Conservation (phyloP, 2,113 vertebrate genomes). For the Tetrax tetrax region DNA sequence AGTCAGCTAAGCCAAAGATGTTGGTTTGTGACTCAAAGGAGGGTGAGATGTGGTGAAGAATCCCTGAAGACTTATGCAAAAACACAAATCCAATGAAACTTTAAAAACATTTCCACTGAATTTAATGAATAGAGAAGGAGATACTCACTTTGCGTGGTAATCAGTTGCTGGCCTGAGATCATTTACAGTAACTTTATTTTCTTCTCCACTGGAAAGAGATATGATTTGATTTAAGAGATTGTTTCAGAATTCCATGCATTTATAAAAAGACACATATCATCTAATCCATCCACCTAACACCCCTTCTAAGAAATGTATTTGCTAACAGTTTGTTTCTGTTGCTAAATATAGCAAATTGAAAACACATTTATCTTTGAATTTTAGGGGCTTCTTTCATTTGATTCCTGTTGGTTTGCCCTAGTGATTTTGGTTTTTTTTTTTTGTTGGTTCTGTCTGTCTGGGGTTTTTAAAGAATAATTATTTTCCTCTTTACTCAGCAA, state of each 20-base stretch:
- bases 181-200: conserved; percentile 88
- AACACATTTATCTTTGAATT: background rate
- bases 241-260: background rate
- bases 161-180: conserved; percentile 94
- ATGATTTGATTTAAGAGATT: background rate
- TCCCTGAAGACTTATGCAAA: background rate
- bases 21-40: background rate
- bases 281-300: background rate
- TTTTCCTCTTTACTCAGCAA: background rate
- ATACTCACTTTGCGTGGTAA: conserved; percentile 91
- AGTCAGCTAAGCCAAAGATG: background rate
- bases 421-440: background rate
- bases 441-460: background rate
- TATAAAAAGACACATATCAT: background rate
- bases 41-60: background rate
- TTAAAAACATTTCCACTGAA: background rate
- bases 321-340: background rate
- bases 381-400: background rate
- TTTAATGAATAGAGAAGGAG: background rate
- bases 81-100: background rate
- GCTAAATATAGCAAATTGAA: background rate
- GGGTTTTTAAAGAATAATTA: background rate
- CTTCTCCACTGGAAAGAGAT: conserved; percentile 82
- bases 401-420: background rate
- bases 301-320: background rate